Base-by-base conservation (phyloP, 2,113 vertebrate genomes). In the Pelecanus crispus region DNA sequence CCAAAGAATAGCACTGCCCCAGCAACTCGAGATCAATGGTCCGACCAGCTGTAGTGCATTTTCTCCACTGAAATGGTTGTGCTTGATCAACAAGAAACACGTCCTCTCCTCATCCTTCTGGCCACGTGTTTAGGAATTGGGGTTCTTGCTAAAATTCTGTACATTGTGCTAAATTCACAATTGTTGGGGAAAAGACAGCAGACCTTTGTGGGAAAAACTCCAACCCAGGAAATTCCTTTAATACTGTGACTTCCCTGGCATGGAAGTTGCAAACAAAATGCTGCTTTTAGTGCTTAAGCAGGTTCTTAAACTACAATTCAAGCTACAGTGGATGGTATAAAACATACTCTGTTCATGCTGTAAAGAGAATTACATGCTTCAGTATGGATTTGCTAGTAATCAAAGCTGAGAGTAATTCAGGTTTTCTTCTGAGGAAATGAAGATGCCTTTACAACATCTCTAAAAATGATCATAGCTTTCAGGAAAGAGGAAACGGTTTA, bases 121-220 rank as follows among this genome's bases (percentile, higher is more conserved):
- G 84, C 66, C 79, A 72, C 2, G 1, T 26, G n/a, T 55, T 88
- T n/a, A 92, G 63, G 78, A 91, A 72, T 58, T 6, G 11, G 78
- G 49, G 20, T 22, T 86, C 94, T 92, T 62, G 17, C 36, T 93
- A 74, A 63, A 89, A 50, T 87, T 88, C 94, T 96, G 84, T 96
- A 97, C 93, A 94, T 96, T 97, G 97, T 97, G 96, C 96, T 96
- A 95, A 86, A 80, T 62, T 92, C 71, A 88, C 55, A 80, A 47
- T 77, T 72, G 59, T 24, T 59, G 62, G 42, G 62, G 45, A 47
- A 94, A 94, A 93, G 50, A 92, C 34, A 90, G 78, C 45, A 87
- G 91, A 66, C 3, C 17, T 86, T 72, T 68, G 67, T 50, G 44
- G 72, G 88, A 21, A 82, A 87, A 85, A 72, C 71, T 87, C 70